Conservation (phyloP, 2,113 vertebrate genomes). For the Oryzias woworae region DNA sequence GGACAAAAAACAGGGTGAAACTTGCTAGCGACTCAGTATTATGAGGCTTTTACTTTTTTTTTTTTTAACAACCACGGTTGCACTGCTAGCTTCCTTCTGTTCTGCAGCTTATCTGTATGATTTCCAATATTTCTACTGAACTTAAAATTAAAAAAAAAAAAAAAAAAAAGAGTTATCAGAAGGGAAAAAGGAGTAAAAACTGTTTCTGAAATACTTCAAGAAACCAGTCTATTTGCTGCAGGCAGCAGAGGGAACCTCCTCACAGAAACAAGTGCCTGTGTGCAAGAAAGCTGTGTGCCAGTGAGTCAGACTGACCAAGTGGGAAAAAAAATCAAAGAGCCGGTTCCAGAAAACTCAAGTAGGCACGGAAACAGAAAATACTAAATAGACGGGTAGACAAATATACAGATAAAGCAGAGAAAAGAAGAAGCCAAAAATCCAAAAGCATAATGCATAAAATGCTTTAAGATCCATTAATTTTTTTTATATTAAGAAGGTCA, state of each 20-base stretch:
- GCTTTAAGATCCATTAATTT: constrained; percentile 14
- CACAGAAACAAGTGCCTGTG: not conserved
- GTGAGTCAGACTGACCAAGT: constrained; percentile 39
- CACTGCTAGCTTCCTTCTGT: constrained; percentile 10
- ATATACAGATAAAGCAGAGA: not conserved
- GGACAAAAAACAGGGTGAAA: constrained; percentile 25
- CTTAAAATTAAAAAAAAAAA: not conserved
- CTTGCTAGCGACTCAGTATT: constrained; percentile 44
- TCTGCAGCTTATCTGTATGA: constrained; percentile 1
- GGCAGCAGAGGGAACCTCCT: constrained; percentile 19
- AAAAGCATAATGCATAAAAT: constrained; percentile 17
- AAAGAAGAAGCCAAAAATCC: constrained; percentile 6
- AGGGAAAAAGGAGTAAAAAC: too few relatives aligned
- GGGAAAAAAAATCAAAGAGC: constrained; percentile 46
- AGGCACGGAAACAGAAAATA: not conserved
- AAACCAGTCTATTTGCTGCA: too few relatives aligned
- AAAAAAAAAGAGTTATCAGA: constrained; percentile 8
- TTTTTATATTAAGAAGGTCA: constrained; percentile 26
- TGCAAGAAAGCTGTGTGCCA: constrained; percentile 20
- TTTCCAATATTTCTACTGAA: not conserved
- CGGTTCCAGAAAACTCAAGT: constrained; percentile 21
- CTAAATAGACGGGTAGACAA: not conserved
- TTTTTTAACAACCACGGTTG: not conserved
- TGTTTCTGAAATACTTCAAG: too few relatives aligned
- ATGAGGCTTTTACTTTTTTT: constrained; percentile 12